Evolutionary conservation across 2,888 invertebrate genomes (phyloP), one percentile per base, ranked within the genome.

Genomic region (Ornithoptera alexandrae): DNA sequence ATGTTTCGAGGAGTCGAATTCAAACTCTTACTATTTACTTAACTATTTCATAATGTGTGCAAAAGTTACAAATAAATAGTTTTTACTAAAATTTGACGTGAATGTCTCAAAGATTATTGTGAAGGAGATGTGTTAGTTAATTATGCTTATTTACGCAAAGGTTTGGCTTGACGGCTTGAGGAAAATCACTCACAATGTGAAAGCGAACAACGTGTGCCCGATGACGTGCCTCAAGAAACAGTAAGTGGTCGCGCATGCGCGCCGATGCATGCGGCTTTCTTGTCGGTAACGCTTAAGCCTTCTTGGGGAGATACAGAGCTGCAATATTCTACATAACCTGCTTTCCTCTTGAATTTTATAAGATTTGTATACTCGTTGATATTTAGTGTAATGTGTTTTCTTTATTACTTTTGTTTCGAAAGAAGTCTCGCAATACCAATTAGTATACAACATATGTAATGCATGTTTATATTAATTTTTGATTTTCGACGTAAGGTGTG

Each of bases 151-250:
- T 46, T 69, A 74, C 76, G 71, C 5, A 82, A 95, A 99, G 98
- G 96, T 95, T 86, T 99, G 99, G 99, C 95, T 98, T 93, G 96
- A 97, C 88, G 98, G 97, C 77, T 94, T 99, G 82, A 95, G 99
- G 91, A 95, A 95, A 92, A 97, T 99, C 88, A 98, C 99, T 74
- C 98, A 98, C 94, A 99, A 99, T 94, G 98, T 98, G 83, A 99
- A 99, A 94, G 98, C 98, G 82, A 98, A 98, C 95, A 99, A 99
- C 94, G 96, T 98, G 82, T 99, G 99, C 91, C 99, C 99, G 70
- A 97, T 98, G 96, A 99, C 98, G 81, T 98, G 98, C 93, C 95
- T 99, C 80, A 97, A 97, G 93, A 99, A 99, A 94, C 99, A 99
- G 99, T 99, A 96, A 97, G 98, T 70, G 67, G 17, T 30, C 36